Conservation (phyloP, 2,797 vertebrate genomes). For the Gastrophryne carolinensis region DNA sequence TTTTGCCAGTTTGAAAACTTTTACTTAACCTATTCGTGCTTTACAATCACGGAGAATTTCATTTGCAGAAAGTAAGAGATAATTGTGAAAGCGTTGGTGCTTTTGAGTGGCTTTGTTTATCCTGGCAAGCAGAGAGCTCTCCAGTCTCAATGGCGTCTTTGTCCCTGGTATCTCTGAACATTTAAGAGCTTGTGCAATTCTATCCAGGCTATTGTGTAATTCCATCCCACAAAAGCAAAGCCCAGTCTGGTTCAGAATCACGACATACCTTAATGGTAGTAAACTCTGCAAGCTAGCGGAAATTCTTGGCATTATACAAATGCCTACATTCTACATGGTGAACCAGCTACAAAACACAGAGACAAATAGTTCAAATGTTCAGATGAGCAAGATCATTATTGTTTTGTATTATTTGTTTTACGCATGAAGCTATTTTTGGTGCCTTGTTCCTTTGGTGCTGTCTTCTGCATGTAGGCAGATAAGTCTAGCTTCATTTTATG, state of each 20-base stretch:
- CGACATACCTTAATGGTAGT: neutral
- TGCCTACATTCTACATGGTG: neutral
- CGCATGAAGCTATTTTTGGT: no score
- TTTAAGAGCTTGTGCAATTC: neutral
- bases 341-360: neutral
- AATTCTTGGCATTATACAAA: slow-evolving; percentile 1
- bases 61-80: slow-evolving; percentile 13
- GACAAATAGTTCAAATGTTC: no score
- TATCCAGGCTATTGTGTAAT: neutral
- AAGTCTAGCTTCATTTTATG: no score
- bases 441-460: no score
- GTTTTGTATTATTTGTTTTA: no score
- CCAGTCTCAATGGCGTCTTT: slow-evolving; percentile 19
- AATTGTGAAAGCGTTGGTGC: slow-evolving; percentile 14
- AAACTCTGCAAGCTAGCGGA: neutral
- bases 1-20: no score
- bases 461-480: no score
- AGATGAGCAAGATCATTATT: no score
- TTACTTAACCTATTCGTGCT: no score
- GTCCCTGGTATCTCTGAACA: neutral
- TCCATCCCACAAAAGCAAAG: neutral
- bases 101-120: slow-evolving; percentile 31
- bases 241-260: neutral
- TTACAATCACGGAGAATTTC: no score
- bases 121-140: slow-evolving; percentile 11